Base-by-base conservation (phyloP, 2,888 invertebrate genomes). In the Lasioglossum oenotherae region DNA sequence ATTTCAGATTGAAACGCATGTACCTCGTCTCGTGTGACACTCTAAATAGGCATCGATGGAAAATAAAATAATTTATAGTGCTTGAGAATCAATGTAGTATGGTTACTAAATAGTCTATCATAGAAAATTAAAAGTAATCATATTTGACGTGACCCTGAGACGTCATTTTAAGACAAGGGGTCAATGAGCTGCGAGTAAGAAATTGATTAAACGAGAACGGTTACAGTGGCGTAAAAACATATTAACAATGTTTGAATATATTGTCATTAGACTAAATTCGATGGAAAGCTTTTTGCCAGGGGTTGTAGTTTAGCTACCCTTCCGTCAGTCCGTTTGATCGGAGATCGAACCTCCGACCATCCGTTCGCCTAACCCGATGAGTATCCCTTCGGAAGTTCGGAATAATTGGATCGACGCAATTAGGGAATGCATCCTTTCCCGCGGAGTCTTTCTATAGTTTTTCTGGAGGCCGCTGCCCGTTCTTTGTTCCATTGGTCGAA, bases 371-470 rank as follows among this genome's bases (percentile, higher is more conserved):
- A 80, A 75, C 38, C 64, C 74, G 64, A 71, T 64, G 82, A 84
- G 85, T 78, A 84, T 86, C 77, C 79, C 73, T 80, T 78, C 84
- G 89, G 82, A 88, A 78, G 83, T 88, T 82, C 81, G 88, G 84
- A 91, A 92, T 93, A 93, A 93, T 93, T 92, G 92, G 92, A 92
- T 91, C 90, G 91, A 82, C 86, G 91, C 90, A 92, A 93, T 92
- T 92, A 91, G 90, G 75, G 87, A 88, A 82, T 76, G 76, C 72
- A 87, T 79, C 85, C 85, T 84, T 86, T 89, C 85, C 81, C 85
- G 82, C 57, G 73, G 74, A 74, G 78, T 74, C 74, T 64, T 78
- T 85, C 87, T 86, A 84, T 75, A 78, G 81, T 88, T 87, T 83
- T 86, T 91, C 84, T 87, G 85, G 38, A 81, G 71, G 67, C 79